Percentiles rank a stretch among this genome's conserved stretches.
These are phyloP conservation scores for Xiphydria camelus DNA, from an alignment of 2,888 invertebrate species.

Conservation along the genomic window DNA sequence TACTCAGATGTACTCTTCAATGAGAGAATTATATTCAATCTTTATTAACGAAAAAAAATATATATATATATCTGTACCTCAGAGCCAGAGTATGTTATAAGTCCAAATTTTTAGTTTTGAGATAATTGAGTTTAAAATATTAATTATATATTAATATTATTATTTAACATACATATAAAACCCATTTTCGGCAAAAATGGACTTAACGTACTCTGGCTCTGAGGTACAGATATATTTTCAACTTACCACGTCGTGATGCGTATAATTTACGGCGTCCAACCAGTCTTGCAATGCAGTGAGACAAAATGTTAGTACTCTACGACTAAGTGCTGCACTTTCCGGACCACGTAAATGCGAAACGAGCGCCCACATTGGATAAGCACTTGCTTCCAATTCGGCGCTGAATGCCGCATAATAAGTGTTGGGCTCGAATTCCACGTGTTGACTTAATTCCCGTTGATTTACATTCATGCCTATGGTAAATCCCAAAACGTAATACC, in stretches of 20 bases:
- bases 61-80: no score
- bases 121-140: no score
- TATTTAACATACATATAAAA: no score
- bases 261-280: conserved; percentile 82
- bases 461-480: conserved; percentile 98
- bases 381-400: conserved; percentile 94
- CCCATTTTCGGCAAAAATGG: no score
- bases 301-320: conserved; percentile 77
- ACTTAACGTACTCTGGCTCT: no score
- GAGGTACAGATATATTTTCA: no score
- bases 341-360: conserved; percentile 82
- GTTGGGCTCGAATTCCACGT: conserved; percentile 96
- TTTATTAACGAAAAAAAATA: conserved; percentile 10
- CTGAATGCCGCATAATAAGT: conserved; percentile 98
- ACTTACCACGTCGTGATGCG: conserved; percentile 69
- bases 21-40: not conserved
- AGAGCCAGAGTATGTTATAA: no score
- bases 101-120: no score
- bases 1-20: no score
- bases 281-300: conserved; percentile 81
- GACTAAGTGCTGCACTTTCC: conserved; percentile 73
- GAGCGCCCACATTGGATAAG: conserved; percentile 97
- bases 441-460: conserved; percentile 84
- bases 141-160: no score
- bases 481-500: no score